Percentiles rank a stretch among this genome's conserved stretches.
Conservation (phyloP, 2,797 vertebrate species). For the Channa striata region DNA sequence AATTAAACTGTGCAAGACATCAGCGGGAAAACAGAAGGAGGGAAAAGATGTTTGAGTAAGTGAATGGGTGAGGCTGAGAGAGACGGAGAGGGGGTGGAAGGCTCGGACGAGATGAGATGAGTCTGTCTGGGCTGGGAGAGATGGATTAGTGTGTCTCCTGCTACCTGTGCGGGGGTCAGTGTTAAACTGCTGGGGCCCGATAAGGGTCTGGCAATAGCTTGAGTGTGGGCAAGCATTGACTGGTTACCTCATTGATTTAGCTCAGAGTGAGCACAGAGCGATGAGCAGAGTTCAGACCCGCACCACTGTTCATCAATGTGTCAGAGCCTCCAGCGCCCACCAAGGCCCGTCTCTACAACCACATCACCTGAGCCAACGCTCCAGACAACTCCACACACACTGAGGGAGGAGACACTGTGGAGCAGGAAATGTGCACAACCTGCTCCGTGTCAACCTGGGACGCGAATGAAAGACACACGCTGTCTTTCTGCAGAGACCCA, state of each 20-base stretch:
- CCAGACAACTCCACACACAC: not conserved
- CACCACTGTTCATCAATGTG: constrained; percentile 77
- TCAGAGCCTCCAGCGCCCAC: constrained; percentile 47
- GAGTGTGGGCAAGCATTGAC: constrained; percentile 71
- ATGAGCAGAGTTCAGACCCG: constrained; percentile 71
- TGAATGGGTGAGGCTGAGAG: constrained; percentile 41
- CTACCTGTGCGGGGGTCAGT: constrained; percentile 81
- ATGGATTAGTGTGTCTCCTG: constrained; percentile 80
- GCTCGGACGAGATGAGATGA: constrained; percentile 66
- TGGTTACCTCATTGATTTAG: constrained; percentile 78
- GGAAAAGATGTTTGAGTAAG: constrained; percentile 51
- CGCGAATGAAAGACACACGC: not conserved
- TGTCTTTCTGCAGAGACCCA: not conserved
- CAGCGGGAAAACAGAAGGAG: constrained; percentile 32
- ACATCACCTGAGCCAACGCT: constrained; percentile 7
- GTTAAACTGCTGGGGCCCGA: constrained; percentile 79
- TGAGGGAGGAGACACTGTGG: constrained; percentile 3
- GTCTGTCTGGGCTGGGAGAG: constrained; percentile 71
- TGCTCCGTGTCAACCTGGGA: not conserved
- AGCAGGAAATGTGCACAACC: not conserved
- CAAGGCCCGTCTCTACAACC: constrained; percentile 3
- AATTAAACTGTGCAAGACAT: constrained; percentile 59
- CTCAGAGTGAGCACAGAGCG: constrained; percentile 61
- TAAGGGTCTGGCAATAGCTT: constrained; percentile 74
- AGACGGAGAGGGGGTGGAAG: constrained; percentile 32